Base-by-base conservation (phyloP, 2,113 vertebrate species). In the Macquaria australasica region DNA sequence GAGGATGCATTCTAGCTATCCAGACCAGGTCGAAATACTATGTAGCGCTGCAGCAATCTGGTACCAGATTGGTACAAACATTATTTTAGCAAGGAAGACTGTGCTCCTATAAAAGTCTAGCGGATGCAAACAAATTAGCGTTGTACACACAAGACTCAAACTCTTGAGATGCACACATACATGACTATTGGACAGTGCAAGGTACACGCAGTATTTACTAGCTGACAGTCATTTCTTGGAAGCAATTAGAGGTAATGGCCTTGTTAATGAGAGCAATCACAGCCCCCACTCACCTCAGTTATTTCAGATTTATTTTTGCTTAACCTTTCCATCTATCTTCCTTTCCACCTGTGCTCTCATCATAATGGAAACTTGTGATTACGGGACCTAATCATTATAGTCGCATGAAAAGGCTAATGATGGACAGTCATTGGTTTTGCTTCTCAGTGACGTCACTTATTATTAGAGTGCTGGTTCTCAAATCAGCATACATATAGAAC, bases 241-340 rank as follows among this genome's bases (percentile, higher is more conserved):
- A 88, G 86, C 89, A 92, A 94, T 94, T 93, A 89, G 77, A 73
- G 70, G 21, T 93, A 93, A 95, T 91, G 88, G 73, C 56, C 87
- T 87, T 84, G 90, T 94, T 93, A 93, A 94, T 94, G 90, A 91
- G 83, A 78, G 84, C 90, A 92, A 93, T 93, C 82, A 90, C 67
- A 76, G 84, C 84, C 81, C 75, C 63, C 77, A 66, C 79, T 90
- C 79, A 81, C 74, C 81, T 79, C 82, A 77, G 86, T 84, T 87
- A 86, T 85, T 88, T 77, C 66, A 75, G 55, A 93, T 95, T 92
- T 89, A 90, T 94, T 90, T 93, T 86, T 53, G 87, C 84, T 93
- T 87, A 85, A 90, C 92, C 89, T 93, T 91, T 88, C 58, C 82
- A 85, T 92, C 88, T 41, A 80, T 91, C 82, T 85, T 66, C 63